These are phyloP conservation scores for Sitodiplosis mosellana DNA, from an alignment of 1,140 invertebrate genomes.

Conservation along the genomic window DNA sequence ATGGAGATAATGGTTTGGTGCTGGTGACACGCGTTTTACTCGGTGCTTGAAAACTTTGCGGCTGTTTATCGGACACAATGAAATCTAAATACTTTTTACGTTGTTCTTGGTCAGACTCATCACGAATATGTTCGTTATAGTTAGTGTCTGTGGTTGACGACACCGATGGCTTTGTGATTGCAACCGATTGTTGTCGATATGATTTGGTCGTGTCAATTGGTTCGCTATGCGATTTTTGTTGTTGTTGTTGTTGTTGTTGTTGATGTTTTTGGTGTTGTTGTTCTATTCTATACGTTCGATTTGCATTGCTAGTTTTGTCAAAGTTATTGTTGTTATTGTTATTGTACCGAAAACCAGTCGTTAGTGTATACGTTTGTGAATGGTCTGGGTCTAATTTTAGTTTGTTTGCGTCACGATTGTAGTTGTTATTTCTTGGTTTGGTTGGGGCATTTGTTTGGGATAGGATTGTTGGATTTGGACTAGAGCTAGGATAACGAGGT, in stretches of 20 bases:
- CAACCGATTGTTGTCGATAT: constrained; percentile 1
- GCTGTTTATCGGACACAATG: constrained; percentile 17
- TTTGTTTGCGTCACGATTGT: constrained; percentile 5
- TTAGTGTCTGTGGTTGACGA: background rate
- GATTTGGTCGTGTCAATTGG: constrained; percentile 8
- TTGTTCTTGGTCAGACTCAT: constrained; percentile 3
- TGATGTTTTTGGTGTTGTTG: too few relatives aligned
- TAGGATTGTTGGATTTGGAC: background rate
- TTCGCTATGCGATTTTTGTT: too few relatives aligned
- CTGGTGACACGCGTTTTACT: background rate
- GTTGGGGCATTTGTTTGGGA: background rate
- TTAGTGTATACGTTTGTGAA: background rate
- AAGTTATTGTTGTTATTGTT: background rate
- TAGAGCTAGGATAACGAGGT: background rate
- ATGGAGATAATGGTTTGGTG: background rate
- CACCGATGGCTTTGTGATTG: background rate
- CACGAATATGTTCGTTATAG: too few relatives aligned
- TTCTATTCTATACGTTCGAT: constrained; percentile 10
- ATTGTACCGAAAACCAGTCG: constrained; percentile 1
- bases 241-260: too few relatives aligned
- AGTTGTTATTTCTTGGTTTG: constrained; percentile 1
- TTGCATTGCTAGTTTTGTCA: constrained; percentile 14
- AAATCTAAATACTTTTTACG: constrained; percentile 17
- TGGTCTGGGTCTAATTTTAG: background rate
- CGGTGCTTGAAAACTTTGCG: constrained; percentile 17